These are phyloP conservation scores for Listronotus oregonensis DNA, from an alignment of 1,140 invertebrate genomes.

Conservation along the genomic window DNA sequence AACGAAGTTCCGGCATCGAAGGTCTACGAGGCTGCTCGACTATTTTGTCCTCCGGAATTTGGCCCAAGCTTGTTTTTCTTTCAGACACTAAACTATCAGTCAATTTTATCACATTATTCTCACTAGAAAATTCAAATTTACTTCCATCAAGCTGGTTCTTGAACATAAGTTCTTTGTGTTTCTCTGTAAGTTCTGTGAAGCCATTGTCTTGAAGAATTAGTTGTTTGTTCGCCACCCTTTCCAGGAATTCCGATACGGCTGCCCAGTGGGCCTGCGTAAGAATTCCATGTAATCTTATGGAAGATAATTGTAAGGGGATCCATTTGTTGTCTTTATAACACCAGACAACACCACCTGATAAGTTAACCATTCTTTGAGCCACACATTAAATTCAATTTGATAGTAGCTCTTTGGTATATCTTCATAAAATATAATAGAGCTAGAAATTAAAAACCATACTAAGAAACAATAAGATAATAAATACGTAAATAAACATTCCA, in stretches of 20 bases:
- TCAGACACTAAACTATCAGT: slow-evolving; percentile 40
- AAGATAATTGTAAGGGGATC: slow-evolving; percentile 66
- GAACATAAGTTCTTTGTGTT: slow-evolving; percentile 49
- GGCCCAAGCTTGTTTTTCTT: slow-evolving; percentile 45
- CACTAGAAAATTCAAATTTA: slow-evolving; percentile 38
- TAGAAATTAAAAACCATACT: slow-evolving; percentile 5
- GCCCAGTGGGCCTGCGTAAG: slow-evolving; percentile 66
- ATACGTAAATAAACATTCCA: no score
- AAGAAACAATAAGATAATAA: no score
- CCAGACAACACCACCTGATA: slow-evolving; percentile 65
- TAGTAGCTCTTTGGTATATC: slow-evolving; percentile 19
- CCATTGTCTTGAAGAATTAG: slow-evolving; percentile 61
- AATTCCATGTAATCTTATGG: slow-evolving; percentile 65
- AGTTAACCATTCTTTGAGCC: slow-evolving; percentile 60
- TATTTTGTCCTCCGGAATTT: slow-evolving; percentile 48
- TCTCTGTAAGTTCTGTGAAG: slow-evolving; percentile 53
- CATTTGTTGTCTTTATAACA: slow-evolving; percentile 67
- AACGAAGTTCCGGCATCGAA: slow-evolving; percentile 47
- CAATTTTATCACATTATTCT: slow-evolving; percentile 45
- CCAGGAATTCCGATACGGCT: slow-evolving; percentile 65
- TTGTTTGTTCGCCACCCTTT: slow-evolving; percentile 63
- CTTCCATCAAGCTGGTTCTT: slow-evolving; percentile 34
- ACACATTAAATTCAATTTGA: slow-evolving; percentile 42
- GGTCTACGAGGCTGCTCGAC: slow-evolving; percentile 45
- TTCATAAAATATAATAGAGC: slow-evolving; percentile 20